Percentiles rank a stretch among this genome's conserved stretches.
These are phyloP conservation scores for Scrobipalpa costella DNA, from an alignment of 2,888 invertebrate species.

Conservation along the genomic window DNA sequence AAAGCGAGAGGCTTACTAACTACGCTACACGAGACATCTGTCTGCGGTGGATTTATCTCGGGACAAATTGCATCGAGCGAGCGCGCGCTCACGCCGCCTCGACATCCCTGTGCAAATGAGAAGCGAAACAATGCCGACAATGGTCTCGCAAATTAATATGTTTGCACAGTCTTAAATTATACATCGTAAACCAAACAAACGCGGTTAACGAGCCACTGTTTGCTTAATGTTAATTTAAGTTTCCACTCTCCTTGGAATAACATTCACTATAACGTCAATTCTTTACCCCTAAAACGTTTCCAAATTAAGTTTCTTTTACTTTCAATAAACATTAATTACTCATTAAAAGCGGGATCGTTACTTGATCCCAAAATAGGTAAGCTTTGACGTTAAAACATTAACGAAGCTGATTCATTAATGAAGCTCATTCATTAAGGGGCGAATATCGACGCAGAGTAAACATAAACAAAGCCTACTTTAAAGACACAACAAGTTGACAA, in stretches of 20 bases:
- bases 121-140: slow-evolving; percentile 64
- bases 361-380: not conserved
- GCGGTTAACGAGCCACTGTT: slow-evolving; percentile 14
- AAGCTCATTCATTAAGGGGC: slow-evolving; percentile 27
- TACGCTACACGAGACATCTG: slow-evolving; percentile 64
- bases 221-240: slow-evolving; percentile 15
- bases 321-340: slow-evolving; percentile 15
- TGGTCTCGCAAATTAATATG: slow-evolving; percentile 65
- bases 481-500: slow-evolving; percentile 62
- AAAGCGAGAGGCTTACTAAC: slow-evolving; percentile 54
- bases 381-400: slow-evolving; percentile 11
- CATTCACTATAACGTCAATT: not conserved
- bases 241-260: not conserved
- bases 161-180: slow-evolving; percentile 47
- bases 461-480: slow-evolving; percentile 16
- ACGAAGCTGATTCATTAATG: no score
- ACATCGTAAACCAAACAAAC: slow-evolving; percentile 24
- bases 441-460: slow-evolving; percentile 11
- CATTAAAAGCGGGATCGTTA: not conserved
- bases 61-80: slow-evolving; percentile 68
- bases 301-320: not conserved
- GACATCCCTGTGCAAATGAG: slow-evolving; percentile 68
- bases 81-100: slow-evolving; percentile 37
- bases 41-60: slow-evolving; percentile 72
- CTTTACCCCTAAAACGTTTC: not conserved